phyloP scores from a whole-genome alignment of 2,113 vertebrate species.

The Condylura cristata region DNA sequence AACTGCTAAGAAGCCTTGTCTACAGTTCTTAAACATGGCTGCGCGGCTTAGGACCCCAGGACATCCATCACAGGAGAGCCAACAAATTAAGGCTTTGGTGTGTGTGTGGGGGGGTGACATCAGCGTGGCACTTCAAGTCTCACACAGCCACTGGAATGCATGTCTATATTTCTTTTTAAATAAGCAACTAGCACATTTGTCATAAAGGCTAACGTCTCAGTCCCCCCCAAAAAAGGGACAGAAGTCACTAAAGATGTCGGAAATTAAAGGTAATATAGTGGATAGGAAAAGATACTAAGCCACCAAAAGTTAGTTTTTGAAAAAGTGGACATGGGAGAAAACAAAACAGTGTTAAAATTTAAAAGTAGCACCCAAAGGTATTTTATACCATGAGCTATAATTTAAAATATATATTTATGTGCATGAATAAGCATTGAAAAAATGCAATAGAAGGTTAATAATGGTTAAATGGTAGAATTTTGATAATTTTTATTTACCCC shows the following conservation, averaged over 20 bases:
- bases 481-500: not conserved
- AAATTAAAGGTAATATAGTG: not conserved
- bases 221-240: constrained; percentile 7
- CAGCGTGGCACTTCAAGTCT: not conserved
- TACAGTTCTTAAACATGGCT: not conserved
- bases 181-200: not conserved
- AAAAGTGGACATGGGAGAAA: not conserved
- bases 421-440: not conserved
- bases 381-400: not conserved
- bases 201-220: not conserved
- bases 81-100: not conserved
- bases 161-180: not conserved
- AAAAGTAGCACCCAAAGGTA: not conserved
- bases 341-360: not conserved
- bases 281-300: not conserved
- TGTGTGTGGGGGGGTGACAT: too few relatives aligned
- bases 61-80: not conserved
- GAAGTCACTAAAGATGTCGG: not conserved
- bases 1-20: not conserved
- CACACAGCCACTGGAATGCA: not conserved
- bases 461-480: not conserved
- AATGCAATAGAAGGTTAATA: not conserved
- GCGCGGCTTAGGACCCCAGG: not conserved
- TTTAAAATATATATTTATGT: too few relatives aligned
- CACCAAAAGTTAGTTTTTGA: not conserved